Base-by-base conservation (phyloP, 2,888 invertebrate genomes). In the Orgyia antiqua region DNA sequence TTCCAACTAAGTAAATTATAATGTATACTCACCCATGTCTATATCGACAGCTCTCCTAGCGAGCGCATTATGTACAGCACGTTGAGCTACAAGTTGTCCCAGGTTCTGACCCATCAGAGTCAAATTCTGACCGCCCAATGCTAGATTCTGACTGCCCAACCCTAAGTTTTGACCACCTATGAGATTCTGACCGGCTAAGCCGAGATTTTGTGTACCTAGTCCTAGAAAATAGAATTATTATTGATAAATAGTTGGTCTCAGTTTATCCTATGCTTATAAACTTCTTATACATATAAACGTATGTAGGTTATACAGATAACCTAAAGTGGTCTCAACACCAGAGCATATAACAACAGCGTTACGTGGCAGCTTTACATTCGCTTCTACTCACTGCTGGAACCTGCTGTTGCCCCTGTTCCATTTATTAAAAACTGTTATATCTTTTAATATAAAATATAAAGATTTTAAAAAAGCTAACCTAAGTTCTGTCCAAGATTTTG, bases 41-140 rank as follows among this genome's bases (percentile, higher is more conserved):
- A 79, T 71, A 35, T 82, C 80, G 1, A 70, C 75, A 1, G 77
- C 79, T 9, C 82, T 45, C 23, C 82, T 45, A 1, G 77, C 77
- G 26, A 82, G 47, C 29, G 82, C 82, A 30, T 84, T 77, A 27
- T 87, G 84, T 41, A 87, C 87, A n/a, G 60, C 66, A 1, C 83
- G 41, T 33, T 77, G 78, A 7, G 83, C 79, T 39, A 75, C 75
- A 27, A 75, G 58, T 46, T 76, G 79, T 1, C 76, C 77, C n/a
- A 83, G 51, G 31, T 66, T 66, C 39, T 58, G 67, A 10, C 73
- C 75, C 60, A 80, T 73, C 23, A 80, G 64, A 3, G 69, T 68
- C 25, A 80, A 51, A 41, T 71, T 74, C 49, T 69, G 76, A 11
- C 69, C 73, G 13, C 62, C 64, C 10, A 73, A 49, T 2, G 57